A percentile compares a stretch with the other conserved stretches of the same genome.
Evolutionary conservation across 2,113 vertebrate genomes (phyloP).

Genomic region (Morone chrysops): DNA sequence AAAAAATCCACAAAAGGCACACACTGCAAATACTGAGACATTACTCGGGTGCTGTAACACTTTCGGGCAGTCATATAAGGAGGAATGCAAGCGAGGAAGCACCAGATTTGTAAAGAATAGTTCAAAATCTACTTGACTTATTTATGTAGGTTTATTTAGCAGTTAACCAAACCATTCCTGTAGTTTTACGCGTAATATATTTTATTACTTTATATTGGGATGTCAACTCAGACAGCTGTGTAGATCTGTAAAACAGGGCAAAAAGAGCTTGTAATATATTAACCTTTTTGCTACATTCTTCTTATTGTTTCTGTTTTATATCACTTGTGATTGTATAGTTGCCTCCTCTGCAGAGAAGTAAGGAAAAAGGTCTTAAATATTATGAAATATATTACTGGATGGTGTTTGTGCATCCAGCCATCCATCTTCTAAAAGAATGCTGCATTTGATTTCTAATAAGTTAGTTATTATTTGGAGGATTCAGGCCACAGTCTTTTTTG

Average conservation of each 20-base stretch:
- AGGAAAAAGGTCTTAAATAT: background rate
- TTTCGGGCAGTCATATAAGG: too few relatives aligned
- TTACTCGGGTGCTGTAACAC: background rate
- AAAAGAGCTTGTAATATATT: slow-evolving; percentile 36
- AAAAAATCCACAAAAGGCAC: background rate
- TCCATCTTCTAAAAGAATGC: background rate
- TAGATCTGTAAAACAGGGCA: background rate
- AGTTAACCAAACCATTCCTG: background rate
- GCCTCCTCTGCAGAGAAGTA: background rate
- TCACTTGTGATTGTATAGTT: background rate
- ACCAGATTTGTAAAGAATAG: background rate
- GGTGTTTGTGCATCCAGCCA: background rate
- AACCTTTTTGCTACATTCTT: slow-evolving; percentile 37
- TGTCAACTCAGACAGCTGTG: background rate
- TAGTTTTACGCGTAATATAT: background rate
- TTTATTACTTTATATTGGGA: background rate
- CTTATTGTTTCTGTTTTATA: slow-evolving; percentile 8
- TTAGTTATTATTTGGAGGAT: slow-evolving; percentile 1
- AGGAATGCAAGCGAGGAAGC: background rate
- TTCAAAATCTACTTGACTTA: too few relatives aligned
- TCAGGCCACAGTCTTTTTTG: slow-evolving; percentile 2
- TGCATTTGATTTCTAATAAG: background rate
- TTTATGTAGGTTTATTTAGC: too few relatives aligned
- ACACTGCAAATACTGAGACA: background rate
- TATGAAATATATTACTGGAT: background rate